Evolutionary conservation across 1,140 invertebrate genomes (phyloP), one percentile per base, ranked within the genome.

Genomic region (Drosophila santomea): DNA sequence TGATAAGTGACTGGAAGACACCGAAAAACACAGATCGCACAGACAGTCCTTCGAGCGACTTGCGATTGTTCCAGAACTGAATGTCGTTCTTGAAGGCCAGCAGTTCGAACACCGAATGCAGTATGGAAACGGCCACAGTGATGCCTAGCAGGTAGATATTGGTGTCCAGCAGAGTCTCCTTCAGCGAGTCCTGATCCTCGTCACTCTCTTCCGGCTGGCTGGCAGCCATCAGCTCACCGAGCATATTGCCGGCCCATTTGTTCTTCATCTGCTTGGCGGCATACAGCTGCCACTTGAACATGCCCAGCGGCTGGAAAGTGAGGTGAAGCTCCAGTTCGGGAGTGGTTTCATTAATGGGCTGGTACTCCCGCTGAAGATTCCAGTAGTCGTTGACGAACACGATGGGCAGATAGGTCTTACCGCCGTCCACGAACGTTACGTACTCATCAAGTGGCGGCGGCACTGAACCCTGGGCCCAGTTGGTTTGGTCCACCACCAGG

Each of bases 21-120:
- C 98, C 98, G 93, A 99, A 99, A 93, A 99, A 99, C n/a, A 99
- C 98, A 0, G 98, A 99, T 68, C 98, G 95, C 10, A 99, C 98
- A 0, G 98, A 99, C 7, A 99, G 93, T 45, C 99, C 99, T 94
- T 99, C 99, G 32, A 99, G 93, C 5, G 98, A 98, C 92, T 99
- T 98, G 39, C 98, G 94, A 86, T 99, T 98, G 72, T 98, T 98
- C 99, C 99, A 99, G 92, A 99, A 99, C 93, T 99, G 99, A 90
- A 99, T 99, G 93, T 99, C 98, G 94, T 99, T 99, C 94, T 99
- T 99, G 93, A 99, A 99, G 55, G 99, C 99, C 35, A 99, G 94
- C 81, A 99, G 95, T 93, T 99, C 99, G 94, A 99, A 99, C 48
- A 99, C 95, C 77, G 97, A 99, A 93, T 99, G 99, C 3, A 99